Base-by-base conservation (phyloP, 92 coral and sea anemone genomes). In the Porites lobata region DNA sequence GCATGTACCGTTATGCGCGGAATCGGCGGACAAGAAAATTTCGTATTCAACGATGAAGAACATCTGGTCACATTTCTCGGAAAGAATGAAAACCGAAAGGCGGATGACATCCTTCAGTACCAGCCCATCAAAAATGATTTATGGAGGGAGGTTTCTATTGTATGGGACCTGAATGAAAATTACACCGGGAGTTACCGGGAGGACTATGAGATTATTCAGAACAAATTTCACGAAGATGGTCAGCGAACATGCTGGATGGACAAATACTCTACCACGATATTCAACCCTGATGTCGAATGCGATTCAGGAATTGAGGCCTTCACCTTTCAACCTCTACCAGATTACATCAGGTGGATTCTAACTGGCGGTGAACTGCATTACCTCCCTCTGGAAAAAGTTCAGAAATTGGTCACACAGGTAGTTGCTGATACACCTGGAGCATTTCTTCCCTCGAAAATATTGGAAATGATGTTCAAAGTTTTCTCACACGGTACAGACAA, bases 381-480 rank as follows among this genome's bases (percentile, higher is more conserved):
- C 85, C 69, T 91, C 9, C 85, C 88, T 7, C 65, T 81, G 14
- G 88, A 87, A 78, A 91, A 91, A 57, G 50, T 86, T 43, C 72
- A 82, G 22, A 56, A 56, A 67, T 47, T 81, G 5, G 59, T 88
- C 65, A 82, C 87, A 0, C 67, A 86, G 61, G 58, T 86, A 11
- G 47, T 88, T 11, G 57, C 75, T 21, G 79, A 78, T 20, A 92
- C 92, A 54, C 92, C 94, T 19, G 85, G 67, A 53, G 91, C 91
- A 80, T 92, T 87, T 79, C 78, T 92, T 61, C 94, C 88, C 19
- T 88, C 94, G 26, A 76, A 78, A 17, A 89, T 84, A 21, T 75
- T 90, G 71, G 86, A 92, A 64, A 73, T 92, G 81, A 72, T 77
- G 6, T 92, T 79, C 85, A 93, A 83, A 76, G 89, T 82, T 18